phyloP scores from a whole-genome alignment of 1,140 invertebrate species.

The Protaetia brevitarsis region DNA sequence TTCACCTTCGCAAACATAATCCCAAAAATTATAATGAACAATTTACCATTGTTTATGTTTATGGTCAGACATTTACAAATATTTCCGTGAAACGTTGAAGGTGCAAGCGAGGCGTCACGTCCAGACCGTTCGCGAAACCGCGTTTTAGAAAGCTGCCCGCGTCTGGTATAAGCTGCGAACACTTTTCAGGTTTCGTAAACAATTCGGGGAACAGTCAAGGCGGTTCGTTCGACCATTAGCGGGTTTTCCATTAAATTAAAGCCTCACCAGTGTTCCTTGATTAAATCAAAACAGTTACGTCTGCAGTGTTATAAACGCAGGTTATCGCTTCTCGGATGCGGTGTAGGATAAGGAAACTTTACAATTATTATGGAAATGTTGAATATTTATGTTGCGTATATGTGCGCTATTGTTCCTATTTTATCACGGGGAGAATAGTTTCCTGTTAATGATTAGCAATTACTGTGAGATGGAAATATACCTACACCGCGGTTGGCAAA shows the following conservation, averaged over 20 bases:
- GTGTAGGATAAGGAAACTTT: too few relatives aligned
- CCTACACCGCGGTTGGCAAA: too few relatives aligned
- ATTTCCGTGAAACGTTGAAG: slow-evolving; percentile 3
- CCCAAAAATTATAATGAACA: background rate
- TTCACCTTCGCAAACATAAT: background rate
- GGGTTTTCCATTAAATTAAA: slow-evolving; percentile 18
- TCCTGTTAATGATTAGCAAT: too few relatives aligned
- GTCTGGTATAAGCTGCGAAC: background rate
- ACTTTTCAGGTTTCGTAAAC: slow-evolving; percentile 14
- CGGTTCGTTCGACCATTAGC: background rate
- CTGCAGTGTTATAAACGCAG: too few relatives aligned
- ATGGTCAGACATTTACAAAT: slow-evolving; percentile 14
- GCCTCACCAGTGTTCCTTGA: background rate
- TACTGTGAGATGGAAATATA: too few relatives aligned
- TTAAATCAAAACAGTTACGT: background rate
- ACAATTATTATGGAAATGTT: too few relatives aligned
- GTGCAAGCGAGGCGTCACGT: background rate
- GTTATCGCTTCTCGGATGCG: too few relatives aligned
- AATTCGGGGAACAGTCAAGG: slow-evolving; percentile 11
- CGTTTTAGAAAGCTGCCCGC: background rate
- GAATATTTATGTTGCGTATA: too few relatives aligned
- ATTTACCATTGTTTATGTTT: slow-evolving; percentile 1
- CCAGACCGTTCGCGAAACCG: background rate
- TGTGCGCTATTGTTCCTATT: too few relatives aligned
- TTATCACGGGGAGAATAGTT: too few relatives aligned